Conservation (phyloP, 1,140 invertebrate genomes). For the Calycopis cecrops region DNA sequence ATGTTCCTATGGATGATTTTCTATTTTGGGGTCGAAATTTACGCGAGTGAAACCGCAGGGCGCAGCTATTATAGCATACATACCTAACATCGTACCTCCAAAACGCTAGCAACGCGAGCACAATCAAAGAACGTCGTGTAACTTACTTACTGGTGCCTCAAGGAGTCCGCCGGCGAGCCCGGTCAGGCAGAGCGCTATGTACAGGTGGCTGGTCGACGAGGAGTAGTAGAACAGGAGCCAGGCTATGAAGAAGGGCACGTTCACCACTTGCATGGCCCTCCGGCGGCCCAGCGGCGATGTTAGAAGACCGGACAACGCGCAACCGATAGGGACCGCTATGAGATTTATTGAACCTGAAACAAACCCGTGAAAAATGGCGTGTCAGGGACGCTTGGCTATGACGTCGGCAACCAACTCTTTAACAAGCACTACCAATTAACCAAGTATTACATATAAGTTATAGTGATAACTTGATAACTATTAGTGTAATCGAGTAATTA, state of each 20-base stretch:
- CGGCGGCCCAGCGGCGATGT: conserved; percentile 82
- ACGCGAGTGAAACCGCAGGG: no score
- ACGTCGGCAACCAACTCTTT: no score
- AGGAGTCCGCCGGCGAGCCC: conserved; percentile 84
- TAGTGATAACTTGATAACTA: no score
- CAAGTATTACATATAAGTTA: no score
- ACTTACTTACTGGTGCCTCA: conserved; percentile 83
- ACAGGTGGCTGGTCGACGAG: conserved; percentile 77
- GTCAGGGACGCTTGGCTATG: no score
- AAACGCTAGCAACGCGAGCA: no score
- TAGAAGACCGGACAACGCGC: conserved; percentile 81
- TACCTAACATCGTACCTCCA: neutral
- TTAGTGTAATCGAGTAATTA: no score
- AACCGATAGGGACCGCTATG: conserved; percentile 85
- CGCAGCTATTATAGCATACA: no score
- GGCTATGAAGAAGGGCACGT: conserved; percentile 82
- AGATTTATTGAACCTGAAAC: conserved; percentile 84
- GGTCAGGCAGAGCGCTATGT: conserved; percentile 79
- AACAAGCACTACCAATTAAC: no score
- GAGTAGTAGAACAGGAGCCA: conserved; percentile 84
- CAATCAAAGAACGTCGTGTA: neutral
- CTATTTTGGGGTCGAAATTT: no score
- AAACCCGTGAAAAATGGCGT: no score
- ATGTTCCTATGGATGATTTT: no score
- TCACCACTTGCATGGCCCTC: conserved; percentile 82